Conservation (phyloP, 2,797 vertebrate species). For the Lerista edwardsae region DNA sequence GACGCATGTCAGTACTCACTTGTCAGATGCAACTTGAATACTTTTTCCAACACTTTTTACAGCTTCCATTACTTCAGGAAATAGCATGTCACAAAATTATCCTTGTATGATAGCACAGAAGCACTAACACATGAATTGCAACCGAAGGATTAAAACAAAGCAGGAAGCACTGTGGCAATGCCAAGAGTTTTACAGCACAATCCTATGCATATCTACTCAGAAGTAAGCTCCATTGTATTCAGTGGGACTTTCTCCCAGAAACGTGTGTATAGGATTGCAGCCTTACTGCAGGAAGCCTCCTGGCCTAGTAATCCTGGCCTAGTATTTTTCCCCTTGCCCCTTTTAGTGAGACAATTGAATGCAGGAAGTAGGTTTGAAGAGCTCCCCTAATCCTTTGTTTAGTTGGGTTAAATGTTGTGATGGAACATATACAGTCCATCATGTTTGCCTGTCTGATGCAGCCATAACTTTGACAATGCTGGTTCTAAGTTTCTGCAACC, state of each 20-base stretch:
- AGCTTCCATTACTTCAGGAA: conserved; percentile 4
- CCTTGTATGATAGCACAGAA: neutral
- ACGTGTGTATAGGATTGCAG: too few species aligned
- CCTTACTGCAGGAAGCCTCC: neutral
- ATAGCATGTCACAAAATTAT: neutral
- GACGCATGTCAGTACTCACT: neutral
- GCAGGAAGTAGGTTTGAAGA: neutral
- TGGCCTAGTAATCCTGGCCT: neutral
- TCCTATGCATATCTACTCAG: too few species aligned
- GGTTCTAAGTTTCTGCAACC: conserved; percentile 24
- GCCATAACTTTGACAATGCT: neutral
- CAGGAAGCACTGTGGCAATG: neutral
- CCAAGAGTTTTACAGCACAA: too few species aligned
- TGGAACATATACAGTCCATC: neutral
- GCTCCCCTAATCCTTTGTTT: neutral
- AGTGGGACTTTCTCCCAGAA: too few species aligned
- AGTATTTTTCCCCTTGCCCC: neutral
- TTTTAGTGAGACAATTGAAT: neutral
- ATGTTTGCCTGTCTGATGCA: neutral
- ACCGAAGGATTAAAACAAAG: neutral
- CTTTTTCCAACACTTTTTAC: neutral
- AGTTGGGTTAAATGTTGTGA: neutral
- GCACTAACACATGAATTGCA: neutral
- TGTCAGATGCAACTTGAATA: neutral
- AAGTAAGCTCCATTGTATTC: too few species aligned